These are phyloP conservation scores for Pungitius pungitius DNA, from an alignment of 2,113 vertebrate genomes.

Conservation along the genomic window DNA sequence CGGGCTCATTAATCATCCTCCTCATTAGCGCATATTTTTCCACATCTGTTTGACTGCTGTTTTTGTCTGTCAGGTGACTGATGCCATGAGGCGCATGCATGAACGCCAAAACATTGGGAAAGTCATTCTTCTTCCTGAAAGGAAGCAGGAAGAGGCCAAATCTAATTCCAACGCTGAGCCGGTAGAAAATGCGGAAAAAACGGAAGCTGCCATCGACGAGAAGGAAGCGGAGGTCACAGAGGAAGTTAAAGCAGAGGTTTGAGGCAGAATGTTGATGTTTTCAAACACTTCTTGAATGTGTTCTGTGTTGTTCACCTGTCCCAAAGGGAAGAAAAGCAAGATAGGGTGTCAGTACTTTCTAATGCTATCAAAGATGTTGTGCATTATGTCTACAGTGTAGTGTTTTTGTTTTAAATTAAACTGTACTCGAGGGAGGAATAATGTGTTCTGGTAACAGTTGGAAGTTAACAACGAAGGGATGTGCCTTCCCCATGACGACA, in stretches of 20 bases:
- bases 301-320: conserved; percentile 12
- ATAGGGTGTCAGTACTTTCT: conserved; percentile 54
- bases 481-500: too few relatives aligned
- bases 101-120: conserved; percentile 94
- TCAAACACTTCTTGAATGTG: conserved; percentile 22
- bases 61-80: conserved; percentile 81
- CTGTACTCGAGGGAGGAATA: neutral
- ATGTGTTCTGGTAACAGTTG: neutral
- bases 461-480: neutral
- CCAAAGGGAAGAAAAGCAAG: conserved; percentile 1
- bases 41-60: neutral
- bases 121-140: conserved; percentile 88
- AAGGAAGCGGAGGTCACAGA: conserved; percentile 52
- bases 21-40: neutral
- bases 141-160: conserved; percentile 80
- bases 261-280: conserved; percentile 49
- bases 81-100: conserved; percentile 93
- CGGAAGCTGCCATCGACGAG: conserved; percentile 26
- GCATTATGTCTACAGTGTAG: conserved; percentile 50
- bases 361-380: conserved; percentile 46
- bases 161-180: conserved; percentile 38
- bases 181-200: conserved; percentile 36
- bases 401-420: conserved; percentile 1
- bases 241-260: conserved; percentile 61
- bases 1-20: neutral